A percentile compares a stretch with the other conserved stretches of the same genome.
Conservation (phyloP, 2,113 vertebrate genomes). For the Odocoileus hemionus region DNA sequence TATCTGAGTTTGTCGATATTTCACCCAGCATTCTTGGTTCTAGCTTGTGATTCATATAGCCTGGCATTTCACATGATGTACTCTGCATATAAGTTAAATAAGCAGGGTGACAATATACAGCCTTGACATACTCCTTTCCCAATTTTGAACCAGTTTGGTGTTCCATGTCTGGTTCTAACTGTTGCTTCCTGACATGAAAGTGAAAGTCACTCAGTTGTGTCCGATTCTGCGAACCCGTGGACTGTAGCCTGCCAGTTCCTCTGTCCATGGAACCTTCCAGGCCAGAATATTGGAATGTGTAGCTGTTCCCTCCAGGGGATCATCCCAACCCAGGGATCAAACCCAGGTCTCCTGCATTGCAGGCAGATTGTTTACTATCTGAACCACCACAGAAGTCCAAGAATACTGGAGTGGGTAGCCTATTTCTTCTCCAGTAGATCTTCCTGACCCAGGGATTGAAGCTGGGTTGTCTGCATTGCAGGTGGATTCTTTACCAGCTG, state of each 20-base stretch:
- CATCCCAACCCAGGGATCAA: background rate
- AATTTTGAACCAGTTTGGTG: background rate
- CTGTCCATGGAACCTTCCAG: background rate
- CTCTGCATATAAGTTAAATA: background rate
- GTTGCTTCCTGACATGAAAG: background rate
- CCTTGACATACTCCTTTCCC: background rate
- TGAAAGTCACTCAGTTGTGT: background rate
- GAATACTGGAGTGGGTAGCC: background rate
- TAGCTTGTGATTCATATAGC: background rate
- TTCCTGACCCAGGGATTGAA: background rate
- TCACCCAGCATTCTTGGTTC: background rate
- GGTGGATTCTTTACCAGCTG: background rate
- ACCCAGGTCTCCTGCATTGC: background rate
- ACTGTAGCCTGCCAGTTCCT: background rate
- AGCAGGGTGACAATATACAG: background rate
- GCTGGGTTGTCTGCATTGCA: background rate
- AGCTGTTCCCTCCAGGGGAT: background rate
- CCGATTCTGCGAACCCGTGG: background rate
- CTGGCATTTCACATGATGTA: background rate
- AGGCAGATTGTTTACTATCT: background rate
- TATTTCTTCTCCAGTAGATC: background rate
- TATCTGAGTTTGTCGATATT: background rate
- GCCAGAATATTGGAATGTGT: background rate
- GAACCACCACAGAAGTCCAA: background rate
- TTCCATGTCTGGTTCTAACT: background rate